Conservation (phyloP, 2,113 vertebrate species). For the Odocoileus virginianus region DNA sequence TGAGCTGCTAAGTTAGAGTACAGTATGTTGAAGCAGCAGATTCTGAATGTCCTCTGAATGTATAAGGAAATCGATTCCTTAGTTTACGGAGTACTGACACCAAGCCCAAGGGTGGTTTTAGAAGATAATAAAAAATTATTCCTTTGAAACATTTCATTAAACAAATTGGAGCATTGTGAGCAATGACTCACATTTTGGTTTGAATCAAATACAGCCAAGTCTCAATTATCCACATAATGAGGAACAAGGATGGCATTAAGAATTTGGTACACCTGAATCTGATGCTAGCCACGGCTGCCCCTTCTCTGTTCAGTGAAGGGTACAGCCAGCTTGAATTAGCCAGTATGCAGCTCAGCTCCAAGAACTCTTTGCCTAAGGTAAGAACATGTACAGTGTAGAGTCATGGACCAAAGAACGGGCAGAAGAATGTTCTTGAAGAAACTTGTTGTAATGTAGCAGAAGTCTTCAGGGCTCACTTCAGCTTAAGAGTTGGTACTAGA, state of each 20-base stretch:
- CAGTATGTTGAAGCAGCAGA: neutral
- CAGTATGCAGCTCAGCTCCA: neutral
- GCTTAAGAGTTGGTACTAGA: neutral
- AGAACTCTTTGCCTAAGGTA: neutral
- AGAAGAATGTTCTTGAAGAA: neutral
- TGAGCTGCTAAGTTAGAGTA: conserved; percentile 48
- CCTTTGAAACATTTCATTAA: neutral
- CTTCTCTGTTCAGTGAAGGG: neutral
- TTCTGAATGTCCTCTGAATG: neutral
- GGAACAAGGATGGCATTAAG: neutral
- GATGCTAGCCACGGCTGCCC: neutral
- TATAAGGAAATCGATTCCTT: neutral
- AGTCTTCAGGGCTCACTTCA: neutral
- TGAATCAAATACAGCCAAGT: conserved; percentile 39
- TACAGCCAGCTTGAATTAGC: neutral
- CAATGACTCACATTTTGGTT: neutral
- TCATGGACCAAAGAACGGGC: neutral
- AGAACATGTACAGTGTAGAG: neutral
- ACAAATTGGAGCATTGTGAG: neutral
- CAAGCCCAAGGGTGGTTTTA: neutral
- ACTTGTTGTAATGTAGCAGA: neutral
- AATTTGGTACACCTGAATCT: neutral
- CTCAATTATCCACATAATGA: conserved; percentile 36
- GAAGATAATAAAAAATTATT: neutral
- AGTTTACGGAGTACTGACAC: neutral